These are phyloP conservation scores for Hydrotaea diabolus DNA, from an alignment of 2,888 invertebrate genomes.

Conservation along the genomic window DNA sequence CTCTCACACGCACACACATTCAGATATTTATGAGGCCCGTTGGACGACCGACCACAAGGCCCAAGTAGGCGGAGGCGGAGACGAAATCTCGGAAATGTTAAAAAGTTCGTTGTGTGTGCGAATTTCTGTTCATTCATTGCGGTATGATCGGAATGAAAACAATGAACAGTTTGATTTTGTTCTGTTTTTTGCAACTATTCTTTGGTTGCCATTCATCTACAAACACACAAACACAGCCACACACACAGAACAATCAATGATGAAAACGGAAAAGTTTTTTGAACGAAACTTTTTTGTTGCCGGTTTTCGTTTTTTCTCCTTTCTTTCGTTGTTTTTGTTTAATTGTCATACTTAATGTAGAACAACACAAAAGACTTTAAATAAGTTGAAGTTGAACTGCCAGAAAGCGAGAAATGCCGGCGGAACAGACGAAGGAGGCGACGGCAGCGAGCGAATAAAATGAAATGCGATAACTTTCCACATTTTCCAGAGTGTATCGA, in stretches of 20 bases:
- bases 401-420: background rate
- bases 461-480: conserved; percentile 23
- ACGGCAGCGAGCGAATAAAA: background rate
- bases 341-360: conserved; percentile 34
- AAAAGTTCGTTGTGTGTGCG: conserved; percentile 1
- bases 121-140: conserved; percentile 1
- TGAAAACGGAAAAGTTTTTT: background rate
- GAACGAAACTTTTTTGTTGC: background rate
- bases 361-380: conserved; percentile 35
- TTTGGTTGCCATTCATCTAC: too few relatives aligned
- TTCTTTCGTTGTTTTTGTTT: too few relatives aligned
- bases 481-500: background rate
- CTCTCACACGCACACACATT: too few relatives aligned
- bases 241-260: background rate
- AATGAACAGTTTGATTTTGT: conserved; percentile 1
- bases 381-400: conserved; percentile 22
- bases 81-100: background rate
- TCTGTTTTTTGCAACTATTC: background rate
- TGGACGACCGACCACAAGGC: too few relatives aligned
- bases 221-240: background rate
- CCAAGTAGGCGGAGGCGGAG: background rate
- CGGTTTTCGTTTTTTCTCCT: background rate
- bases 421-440: background rate
- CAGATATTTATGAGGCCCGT: too few relatives aligned
- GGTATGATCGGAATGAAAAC: conserved; percentile 20